Base-by-base conservation (phyloP, 2,888 invertebrate genomes). In the Aleiodes testaceus region DNA sequence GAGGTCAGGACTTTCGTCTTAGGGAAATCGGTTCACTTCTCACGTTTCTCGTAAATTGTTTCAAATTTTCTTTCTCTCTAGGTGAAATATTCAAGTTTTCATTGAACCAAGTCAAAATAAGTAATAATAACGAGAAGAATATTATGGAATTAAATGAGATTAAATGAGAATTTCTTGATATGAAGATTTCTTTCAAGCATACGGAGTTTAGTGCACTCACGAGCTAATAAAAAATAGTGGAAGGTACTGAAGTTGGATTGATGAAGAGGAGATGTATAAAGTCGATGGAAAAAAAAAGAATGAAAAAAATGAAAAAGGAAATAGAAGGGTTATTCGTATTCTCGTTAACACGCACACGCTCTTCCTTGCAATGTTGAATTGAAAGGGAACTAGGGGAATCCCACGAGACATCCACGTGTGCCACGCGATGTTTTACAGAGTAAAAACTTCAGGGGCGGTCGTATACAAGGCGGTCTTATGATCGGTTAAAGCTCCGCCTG, bases 401-500 rank as follows among this genome's bases (percentile, higher is more conserved):
- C 59, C 59, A 59, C 59, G 59, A 42, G 55, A 61, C 20, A 12
- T 9, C 63, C 44, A 45, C 45, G 63, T 44, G 63, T 63, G 52
- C 66, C 66, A 66, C 66, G 66, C 66, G 66, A 66, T 66, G 53
- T 53, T 66, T 36, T 44, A 36, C 66, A 53, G 42, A 66, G 53
- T 53, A 42, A 66, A 61, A 66, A 66, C 53, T 66, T 20, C 66
- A 66, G 66, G 66, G 66, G 66, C 66, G 66, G 66, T 66, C 66
- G 83, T 81, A 72, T 68, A 79, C 78, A 82, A 82, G 85, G 84
- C 84, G 84, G 82, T 82, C 81, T 81, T 80, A 80, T 72, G 77
- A 78, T 75, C 72, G 78, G 75, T 77, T 78, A 84, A 84, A 82
- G 84, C 85, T 84, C 85, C 85, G 85, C 85, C 85, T 83, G 84